Evolutionary conservation across 2,113 vertebrate genomes (phyloP), one percentile per base, ranked within the genome.

Genomic region (Sorex fumeus): DNA sequence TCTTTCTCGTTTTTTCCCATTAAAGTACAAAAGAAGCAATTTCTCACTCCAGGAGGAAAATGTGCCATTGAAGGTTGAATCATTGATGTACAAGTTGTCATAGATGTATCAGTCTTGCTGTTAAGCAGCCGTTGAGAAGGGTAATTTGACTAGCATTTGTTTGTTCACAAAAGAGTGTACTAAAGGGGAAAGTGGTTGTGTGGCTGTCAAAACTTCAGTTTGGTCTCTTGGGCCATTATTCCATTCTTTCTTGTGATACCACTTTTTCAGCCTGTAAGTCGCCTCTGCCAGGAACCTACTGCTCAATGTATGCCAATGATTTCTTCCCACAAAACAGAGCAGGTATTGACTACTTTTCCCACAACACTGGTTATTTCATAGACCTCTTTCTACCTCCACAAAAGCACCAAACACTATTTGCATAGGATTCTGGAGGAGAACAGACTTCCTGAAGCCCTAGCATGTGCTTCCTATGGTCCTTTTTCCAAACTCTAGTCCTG

Each of bases 21-120:
- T 91, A 84, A 89, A 91, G 67, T 91, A 45, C 9, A 87, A 81
- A 27, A 30, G 89, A 94, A 90, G 15, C 30, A 81, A 13, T 50
- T 50, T 25, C 21, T 89, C 21, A 66, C 30, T 87, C 34, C 32
- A 80, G 16, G 62, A 60, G 13, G n/a, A 47, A 80, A 67, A 64
- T 60, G 6, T 47, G 10, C 32, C 66, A 40, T 64, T 81, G 91
- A 90, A 27, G 43, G 67, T 10, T 45, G 60, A 80, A 43, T 53
- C 43, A 15, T 74, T 94, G 28, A 43, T 71, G 28, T 40, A 25
- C 47, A 81, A 57, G 43, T 45, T 89, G 70, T 64, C 90, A 36
- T 62, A 86, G 50, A 66, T 45, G 6, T 6, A 57, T 4, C 2
- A 78, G 28, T 79, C 32, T 25, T 27, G 27, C 50, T 47, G 60